Evolutionary conservation across 2,113 vertebrate genomes (phyloP).

Genomic region (Crotalus tigris): DNA sequence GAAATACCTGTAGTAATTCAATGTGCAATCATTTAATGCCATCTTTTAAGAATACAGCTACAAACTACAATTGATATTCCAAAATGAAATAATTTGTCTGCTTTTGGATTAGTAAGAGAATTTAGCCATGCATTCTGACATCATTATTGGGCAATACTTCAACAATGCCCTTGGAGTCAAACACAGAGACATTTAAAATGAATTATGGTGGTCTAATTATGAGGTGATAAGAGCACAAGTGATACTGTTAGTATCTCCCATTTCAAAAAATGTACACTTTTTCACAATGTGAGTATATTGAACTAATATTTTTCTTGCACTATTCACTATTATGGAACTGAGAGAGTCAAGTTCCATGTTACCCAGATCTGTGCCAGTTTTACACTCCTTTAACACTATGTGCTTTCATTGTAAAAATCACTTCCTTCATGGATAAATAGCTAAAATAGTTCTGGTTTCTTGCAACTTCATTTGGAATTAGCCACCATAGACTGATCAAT

Average conservation of each 20-base stretch:
- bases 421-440: neutral
- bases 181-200: neutral
- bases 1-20: neutral
- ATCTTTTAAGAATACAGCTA: neutral
- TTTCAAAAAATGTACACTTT: neutral
- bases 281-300: neutral
- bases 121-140: neutral
- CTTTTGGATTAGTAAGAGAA: neutral
- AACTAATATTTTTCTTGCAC: neutral
- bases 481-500: neutral
- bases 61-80: neutral
- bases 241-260: neutral
- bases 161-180: neutral
- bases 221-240: neutral
- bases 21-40: neutral
- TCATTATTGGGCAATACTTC: neutral
- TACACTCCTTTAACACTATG: neutral
- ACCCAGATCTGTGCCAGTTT: neutral
- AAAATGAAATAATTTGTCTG: neutral
- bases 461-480: neutral
- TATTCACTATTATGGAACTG: neutral
- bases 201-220: neutral
- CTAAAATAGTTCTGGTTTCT: neutral
- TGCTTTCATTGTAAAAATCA: neutral
- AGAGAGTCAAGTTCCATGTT: neutral